phyloP scores from a whole-genome alignment of 1,140 invertebrate species.

The Thrips palmi region DNA sequence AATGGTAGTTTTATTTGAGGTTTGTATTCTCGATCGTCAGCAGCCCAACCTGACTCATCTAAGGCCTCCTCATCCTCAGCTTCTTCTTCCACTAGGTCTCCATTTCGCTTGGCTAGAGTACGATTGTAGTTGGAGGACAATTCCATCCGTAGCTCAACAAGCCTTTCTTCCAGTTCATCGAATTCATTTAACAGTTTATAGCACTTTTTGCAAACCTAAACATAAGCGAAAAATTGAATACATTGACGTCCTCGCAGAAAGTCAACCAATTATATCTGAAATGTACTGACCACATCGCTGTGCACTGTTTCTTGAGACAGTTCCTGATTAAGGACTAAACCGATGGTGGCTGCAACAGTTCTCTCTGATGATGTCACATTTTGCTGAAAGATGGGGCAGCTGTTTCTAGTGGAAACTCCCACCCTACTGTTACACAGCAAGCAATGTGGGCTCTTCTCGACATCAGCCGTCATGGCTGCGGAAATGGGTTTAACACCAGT shows the following conservation, averaged over 20 bases:
- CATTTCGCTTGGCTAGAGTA: constrained; percentile 23
- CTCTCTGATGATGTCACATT: constrained; percentile 23
- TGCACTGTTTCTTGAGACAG: constrained; percentile 28
- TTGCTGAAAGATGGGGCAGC: constrained; percentile 28
- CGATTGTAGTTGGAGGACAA: constrained; percentile 25
- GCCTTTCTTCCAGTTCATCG: constrained; percentile 33
- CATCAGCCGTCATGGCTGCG: too few relatives aligned
- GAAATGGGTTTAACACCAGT: too few relatives aligned
- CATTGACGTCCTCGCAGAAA: too few relatives aligned
- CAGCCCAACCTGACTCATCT: background rate
- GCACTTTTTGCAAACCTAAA: constrained; percentile 47
- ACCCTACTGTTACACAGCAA: constrained; percentile 33
- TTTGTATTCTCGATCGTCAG: background rate
- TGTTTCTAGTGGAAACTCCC: constrained; percentile 30
- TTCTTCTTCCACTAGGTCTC: background rate
- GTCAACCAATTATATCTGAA: too few relatives aligned
- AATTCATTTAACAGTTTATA: constrained; percentile 38
- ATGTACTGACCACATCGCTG: constrained; percentile 31
- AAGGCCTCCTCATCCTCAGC: background rate
- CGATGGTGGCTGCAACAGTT: constrained; percentile 27
- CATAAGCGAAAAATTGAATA: too few relatives aligned
- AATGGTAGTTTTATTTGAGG: background rate
- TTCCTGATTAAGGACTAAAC: constrained; percentile 27
- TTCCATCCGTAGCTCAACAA: constrained; percentile 27
- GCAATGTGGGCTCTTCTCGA: too few relatives aligned